Conservation (phyloP, 2,888 invertebrate genomes). For the Hydrotaea cyrtoneurina region DNA sequence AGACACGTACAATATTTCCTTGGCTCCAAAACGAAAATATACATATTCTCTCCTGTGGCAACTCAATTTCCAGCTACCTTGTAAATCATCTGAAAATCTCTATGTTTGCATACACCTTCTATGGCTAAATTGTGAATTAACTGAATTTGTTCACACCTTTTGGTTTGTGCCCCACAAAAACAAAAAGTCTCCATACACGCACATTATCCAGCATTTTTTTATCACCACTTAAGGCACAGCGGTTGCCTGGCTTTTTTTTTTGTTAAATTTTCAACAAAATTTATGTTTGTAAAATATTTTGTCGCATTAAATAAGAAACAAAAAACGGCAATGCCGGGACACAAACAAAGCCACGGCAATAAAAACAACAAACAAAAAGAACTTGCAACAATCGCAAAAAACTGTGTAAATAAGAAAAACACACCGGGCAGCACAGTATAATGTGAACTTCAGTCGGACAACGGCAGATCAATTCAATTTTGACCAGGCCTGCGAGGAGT, state of each 20-base stretch:
- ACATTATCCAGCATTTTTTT: not conserved
- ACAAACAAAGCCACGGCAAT: conserved; percentile 5
- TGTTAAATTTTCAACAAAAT: conserved; percentile 57
- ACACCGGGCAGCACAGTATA: not conserved
- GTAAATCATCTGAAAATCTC: conserved; percentile 29
- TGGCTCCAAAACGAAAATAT: not conserved
- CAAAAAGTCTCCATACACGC: not conserved
- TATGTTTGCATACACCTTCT: not conserved
- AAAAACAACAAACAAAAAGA: not conserved
- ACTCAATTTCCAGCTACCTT: not conserved
- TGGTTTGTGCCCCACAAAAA: not conserved
- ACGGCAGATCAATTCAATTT: conserved; percentile 63
- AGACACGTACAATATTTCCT: not conserved
- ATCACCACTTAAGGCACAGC: conserved; percentile 63
- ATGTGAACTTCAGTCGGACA: conserved; percentile 25
- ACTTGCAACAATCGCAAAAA: conserved; percentile 31
- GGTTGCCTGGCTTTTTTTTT: conserved; percentile 55
- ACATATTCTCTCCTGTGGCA: not conserved
- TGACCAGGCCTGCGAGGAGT: conserved; percentile 17
- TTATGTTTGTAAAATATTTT: conserved; percentile 68
- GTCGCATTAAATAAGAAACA: conserved; percentile 66
- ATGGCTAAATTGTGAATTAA: conserved; percentile 25
- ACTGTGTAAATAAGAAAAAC: conserved; percentile 55
- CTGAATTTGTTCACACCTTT: conserved; percentile 41
- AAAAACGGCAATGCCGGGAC: conserved; percentile 54